Conservation (phyloP, 1,140 invertebrate species). For the Episyrphus balteatus region DNA sequence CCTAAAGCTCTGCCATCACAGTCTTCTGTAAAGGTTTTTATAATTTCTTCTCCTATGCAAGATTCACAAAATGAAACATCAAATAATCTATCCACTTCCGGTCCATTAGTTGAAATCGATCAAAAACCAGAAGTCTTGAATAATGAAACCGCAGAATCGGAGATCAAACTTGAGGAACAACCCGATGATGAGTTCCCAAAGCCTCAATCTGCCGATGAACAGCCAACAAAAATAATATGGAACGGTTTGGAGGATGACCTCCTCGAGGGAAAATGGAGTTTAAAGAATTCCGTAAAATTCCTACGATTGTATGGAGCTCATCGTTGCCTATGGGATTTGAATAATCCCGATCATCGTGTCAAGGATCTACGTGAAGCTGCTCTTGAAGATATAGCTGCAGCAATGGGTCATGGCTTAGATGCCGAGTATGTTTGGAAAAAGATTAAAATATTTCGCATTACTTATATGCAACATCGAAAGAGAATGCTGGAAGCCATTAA, state of each 20-base stretch:
- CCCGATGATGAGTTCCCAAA: too few species aligned
- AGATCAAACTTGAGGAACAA: too few species aligned
- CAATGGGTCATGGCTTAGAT: constrained; percentile 7
- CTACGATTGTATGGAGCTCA: constrained; percentile 9
- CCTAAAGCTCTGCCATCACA: too few species aligned
- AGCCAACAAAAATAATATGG: constrained; percentile 2
- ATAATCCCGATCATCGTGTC: constrained; percentile 4
- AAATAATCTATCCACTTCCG: too few species aligned
- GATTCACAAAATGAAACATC: too few species aligned
- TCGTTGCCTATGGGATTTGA: constrained; percentile 7
- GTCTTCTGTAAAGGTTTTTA: too few species aligned
- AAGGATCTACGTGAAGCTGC: constrained; percentile 6
- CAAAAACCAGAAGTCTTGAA: too few species aligned
- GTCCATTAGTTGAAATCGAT: too few species aligned
- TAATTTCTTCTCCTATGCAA: too few species aligned
- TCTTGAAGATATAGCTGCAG: constrained; percentile 8
- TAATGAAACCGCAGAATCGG: too few species aligned
- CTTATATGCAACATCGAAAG: constrained; percentile 11
- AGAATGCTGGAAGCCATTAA: constrained; percentile 5
- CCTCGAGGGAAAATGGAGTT: constrained; percentile 7
- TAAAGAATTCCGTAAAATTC: constrained; percentile 10
- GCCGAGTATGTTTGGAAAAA: constrained; percentile 8
- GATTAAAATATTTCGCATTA: constrained; percentile 11
- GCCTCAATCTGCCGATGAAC: too few species aligned
- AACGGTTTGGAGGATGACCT: constrained; percentile 6